Conservation (phyloP, 2,888 invertebrate species). For the Drosophila ustulata region DNA sequence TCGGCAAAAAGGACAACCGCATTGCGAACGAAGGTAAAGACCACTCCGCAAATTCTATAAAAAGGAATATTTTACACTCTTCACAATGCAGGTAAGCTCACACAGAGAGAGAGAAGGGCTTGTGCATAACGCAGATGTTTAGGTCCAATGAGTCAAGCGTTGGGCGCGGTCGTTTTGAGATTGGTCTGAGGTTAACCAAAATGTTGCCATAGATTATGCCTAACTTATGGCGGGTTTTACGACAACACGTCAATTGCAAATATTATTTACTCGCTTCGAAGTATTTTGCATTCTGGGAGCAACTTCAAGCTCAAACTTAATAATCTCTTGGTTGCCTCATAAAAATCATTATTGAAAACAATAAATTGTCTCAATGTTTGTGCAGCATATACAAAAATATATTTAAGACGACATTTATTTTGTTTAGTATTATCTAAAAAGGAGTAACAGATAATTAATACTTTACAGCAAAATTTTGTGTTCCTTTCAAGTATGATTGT, state of each 20-base stretch:
- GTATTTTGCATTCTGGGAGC: not conserved
- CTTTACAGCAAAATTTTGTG: too few relatives aligned
- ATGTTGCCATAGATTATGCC: constrained; percentile 27
- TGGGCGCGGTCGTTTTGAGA: constrained; percentile 27
- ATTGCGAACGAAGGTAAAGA: constrained; percentile 30
- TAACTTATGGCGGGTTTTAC: constrained; percentile 23
- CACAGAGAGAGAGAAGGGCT: not conserved
- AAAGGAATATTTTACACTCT: constrained; percentile 39
- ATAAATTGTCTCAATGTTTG: too few relatives aligned
- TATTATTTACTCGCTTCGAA: not conserved
- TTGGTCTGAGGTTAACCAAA: constrained; percentile 45
- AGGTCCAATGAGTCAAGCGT: constrained; percentile 24
- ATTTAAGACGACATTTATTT: too few relatives aligned
- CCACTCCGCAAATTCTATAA: constrained; percentile 51
- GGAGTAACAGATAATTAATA: too few relatives aligned
- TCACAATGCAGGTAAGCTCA: constrained; percentile 41
- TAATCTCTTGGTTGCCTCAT: not conserved
- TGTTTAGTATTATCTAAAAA: too few relatives aligned
- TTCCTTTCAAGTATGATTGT: too few relatives aligned
- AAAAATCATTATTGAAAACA: not conserved
- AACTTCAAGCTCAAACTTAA: not conserved
- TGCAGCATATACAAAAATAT: too few relatives aligned
- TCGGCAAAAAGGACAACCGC: constrained; percentile 71
- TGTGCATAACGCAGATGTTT: constrained; percentile 27
- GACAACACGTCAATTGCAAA: not conserved